Evolutionary conservation across 2,113 vertebrate genomes (phyloP), one percentile per base, ranked within the genome.

Genomic region (Scartelaos histophorus): DNA sequence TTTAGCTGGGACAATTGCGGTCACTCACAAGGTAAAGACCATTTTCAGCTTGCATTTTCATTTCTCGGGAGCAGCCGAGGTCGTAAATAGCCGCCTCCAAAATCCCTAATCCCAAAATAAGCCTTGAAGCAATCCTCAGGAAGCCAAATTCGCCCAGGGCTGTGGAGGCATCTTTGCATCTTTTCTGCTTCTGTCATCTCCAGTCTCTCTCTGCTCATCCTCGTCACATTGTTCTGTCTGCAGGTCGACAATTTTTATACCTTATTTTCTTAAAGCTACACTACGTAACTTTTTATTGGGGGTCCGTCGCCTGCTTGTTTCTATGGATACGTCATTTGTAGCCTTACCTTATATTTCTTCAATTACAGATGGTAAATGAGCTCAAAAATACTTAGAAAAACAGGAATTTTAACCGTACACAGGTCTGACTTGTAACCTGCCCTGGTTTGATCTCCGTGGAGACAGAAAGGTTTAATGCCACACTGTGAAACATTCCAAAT

Each of bases 241-340:
- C 49, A 62, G 43, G 22, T 56, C n/a, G n/a, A n/a, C n/a, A n/a
- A n/a, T n/a, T n/a, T n/a, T n/a, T n/a, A n/a, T n/a, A n/a, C n/a
- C n/a, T n/a, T n/a, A n/a, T n/a, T n/a, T n/a, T n/a, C n/a, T n/a
- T n/a, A n/a, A n/a, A n/a, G 93, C 56, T 93, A 4, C 29, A 29
- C 29, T 29, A 29, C 4, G 29, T 29, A 29, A 29, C 29, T 91
- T 66, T n/a, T 93, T 94, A 93, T 90, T 90, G 0, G 92, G 92
- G 15, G 4, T 29, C n/a, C n/a, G n/a, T n/a, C 4, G 4, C 29
- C 29, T 29, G 29, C 29, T 29, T 29, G 29, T 29, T 29, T 29
- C 29, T 29, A 29, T 29, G 29, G 29, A 29, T 29, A 29, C 4
- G 29, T 29, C 29, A 29, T 29, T 29, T 2, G 2, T 29, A 29